Conservation (phyloP, 2,797 vertebrate species). For the Bucorvus abyssinicus region DNA sequence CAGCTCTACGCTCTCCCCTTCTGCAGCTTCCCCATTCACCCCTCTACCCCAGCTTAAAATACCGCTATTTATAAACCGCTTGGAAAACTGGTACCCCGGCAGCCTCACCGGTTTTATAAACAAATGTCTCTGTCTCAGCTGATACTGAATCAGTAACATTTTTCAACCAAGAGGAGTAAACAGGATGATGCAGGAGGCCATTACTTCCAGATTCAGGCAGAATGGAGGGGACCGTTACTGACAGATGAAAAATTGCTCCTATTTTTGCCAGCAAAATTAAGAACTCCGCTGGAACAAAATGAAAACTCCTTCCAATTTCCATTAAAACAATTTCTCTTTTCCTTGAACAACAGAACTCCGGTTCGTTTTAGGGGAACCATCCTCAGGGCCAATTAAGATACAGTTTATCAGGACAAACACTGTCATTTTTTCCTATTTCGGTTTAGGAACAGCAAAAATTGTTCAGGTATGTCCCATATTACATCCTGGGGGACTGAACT, state of each 20-base stretch:
- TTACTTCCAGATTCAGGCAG: background rate
- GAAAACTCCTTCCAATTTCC: background rate
- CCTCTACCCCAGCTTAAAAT: conserved; percentile 8
- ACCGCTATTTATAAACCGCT: background rate
- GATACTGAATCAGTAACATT: conserved; percentile 17
- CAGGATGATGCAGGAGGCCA: conserved; percentile 22
- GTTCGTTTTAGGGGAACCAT: background rate
- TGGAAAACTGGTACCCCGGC: background rate
- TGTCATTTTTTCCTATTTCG: background rate
- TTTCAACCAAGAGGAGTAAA: conserved; percentile 22
- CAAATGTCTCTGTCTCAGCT: conserved; percentile 33
- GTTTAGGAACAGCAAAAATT: background rate
- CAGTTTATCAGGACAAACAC: background rate
- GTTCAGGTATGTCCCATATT: background rate
- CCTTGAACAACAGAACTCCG: background rate
- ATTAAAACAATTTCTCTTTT: background rate
- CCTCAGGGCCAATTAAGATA: background rate
- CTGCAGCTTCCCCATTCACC: conserved; percentile 21
- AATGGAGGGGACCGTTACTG: background rate
- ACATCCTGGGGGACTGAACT: background rate
- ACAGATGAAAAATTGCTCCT: conserved; percentile 40
- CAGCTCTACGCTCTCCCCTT: background rate
- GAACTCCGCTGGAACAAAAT: conserved; percentile 22
- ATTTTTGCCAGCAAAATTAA: conserved; percentile 42
- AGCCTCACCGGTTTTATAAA: conserved; percentile 45